phyloP scores from a whole-genome alignment of 2,113 vertebrate species.

The Caranx ignobilis region DNA sequence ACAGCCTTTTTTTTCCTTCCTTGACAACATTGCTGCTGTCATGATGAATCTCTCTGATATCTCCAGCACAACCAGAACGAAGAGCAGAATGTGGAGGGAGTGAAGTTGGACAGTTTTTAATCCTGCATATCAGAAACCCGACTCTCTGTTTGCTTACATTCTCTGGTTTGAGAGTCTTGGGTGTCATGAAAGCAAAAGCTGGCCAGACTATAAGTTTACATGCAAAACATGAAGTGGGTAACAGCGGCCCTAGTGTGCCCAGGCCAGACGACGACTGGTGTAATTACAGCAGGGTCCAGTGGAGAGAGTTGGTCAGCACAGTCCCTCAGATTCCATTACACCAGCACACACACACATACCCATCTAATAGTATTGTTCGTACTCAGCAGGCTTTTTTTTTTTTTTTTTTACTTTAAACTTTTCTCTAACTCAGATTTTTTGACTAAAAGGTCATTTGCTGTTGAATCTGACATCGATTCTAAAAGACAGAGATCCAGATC shows the following conservation, averaged over 20 bases:
- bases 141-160: constrained; percentile 80
- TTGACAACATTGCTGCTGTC: constrained; percentile 26
- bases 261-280: constrained; percentile 87
- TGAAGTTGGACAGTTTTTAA: constrained; percentile 20
- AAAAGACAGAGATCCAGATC: neutral
- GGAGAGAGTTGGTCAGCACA: constrained; percentile 87
- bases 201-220: constrained; percentile 76
- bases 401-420: neutral
- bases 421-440: neutral
- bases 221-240: constrained; percentile 84
- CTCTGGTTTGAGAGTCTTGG: constrained; percentile 85
- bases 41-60: constrained; percentile 35
- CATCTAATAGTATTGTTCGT: neutral
- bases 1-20: constrained; percentile 1
- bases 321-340: constrained; percentile 90
- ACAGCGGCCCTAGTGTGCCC: constrained; percentile 85
- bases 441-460: no score
- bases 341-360: constrained; percentile 80
- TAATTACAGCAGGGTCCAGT: constrained; percentile 91
- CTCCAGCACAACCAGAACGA: constrained; percentile 3
- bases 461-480: neutral
- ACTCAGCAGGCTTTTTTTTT: neutral
- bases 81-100: constrained; percentile 6
- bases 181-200: constrained; percentile 84
- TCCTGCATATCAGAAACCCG: constrained; percentile 70